Evolutionary conservation across 1,140 invertebrate genomes (phyloP), one percentile per base, ranked within the genome.

Genomic region (Drosophila murphyi): DNA sequence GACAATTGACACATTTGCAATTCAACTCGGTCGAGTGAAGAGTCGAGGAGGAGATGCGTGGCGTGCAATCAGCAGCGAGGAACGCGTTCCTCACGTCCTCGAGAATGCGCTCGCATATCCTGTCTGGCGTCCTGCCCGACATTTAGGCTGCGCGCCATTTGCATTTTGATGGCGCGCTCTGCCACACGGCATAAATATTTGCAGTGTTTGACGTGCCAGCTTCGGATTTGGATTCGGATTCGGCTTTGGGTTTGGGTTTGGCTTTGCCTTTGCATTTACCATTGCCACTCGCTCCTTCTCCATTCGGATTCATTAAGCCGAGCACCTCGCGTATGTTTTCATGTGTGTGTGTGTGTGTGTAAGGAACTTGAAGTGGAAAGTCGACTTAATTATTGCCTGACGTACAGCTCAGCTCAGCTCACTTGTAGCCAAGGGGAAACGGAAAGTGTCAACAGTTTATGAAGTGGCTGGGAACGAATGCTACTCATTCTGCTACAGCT

Each of bases 1-100:
- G 85, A 89, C 85, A 89, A 89, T 88, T 88, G 85, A 88, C 85
- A 89, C 85, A 88, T 88, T 88, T 88, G 85, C 85, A 88, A 88
- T 88, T 89, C 85, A 89, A 89, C 85, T 85, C 39, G 39, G 80
- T 88, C 74, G 80, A 89, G 72, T 34, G 52, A 51, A 73, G 74
- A 20, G 20, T 20, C 20, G 54, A 61, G 54, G 73, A 29, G 41
- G 37, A n/a, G 3, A 20, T 5, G 41, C 2, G 12, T 6, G 12
- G 29, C 43, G 12, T n/a, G 47, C 2, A 43, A 43, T 43, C 39
- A 43, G 39, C 39, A 43, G 39, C 37, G 50, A 47, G 51, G 8
- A 41, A 48, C 60, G 61, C 50, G 60, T 63, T 70, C 48, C 57
- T 35, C 57, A 60, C 57, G 57, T 60, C 12, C 43, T 35, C 41